These are phyloP conservation scores for Lymantria dispar DNA, from an alignment of 2,888 invertebrate genomes.

Conservation along the genomic window DNA sequence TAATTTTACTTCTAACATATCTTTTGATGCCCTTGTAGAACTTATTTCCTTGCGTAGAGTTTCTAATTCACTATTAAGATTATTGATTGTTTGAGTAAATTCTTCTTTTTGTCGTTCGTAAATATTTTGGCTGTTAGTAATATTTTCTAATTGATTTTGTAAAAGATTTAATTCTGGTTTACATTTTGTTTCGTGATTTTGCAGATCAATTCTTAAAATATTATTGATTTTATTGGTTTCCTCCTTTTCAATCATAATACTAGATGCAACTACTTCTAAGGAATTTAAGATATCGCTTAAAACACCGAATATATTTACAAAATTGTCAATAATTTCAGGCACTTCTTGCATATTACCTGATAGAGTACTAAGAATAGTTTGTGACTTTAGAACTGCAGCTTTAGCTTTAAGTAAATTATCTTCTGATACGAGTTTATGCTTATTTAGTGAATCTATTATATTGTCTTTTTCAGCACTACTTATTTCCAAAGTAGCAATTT, in stretches of 20 bases:
- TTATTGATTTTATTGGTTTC: slow-evolving; percentile 16
- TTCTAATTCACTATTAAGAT: slow-evolving; percentile 15
- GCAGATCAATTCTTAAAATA: slow-evolving; percentile 27
- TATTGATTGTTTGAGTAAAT: slow-evolving; percentile 14
- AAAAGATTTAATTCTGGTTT: slow-evolving; percentile 24
- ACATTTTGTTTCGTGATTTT: slow-evolving; percentile 22
- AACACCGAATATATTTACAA: slow-evolving; percentile 38
- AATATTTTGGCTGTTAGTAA: slow-evolving; percentile 12
- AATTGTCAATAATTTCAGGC: slow-evolving; percentile 43
- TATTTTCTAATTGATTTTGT: slow-evolving; percentile 22
- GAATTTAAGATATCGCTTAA: slow-evolving; percentile 40
- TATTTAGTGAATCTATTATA: slow-evolving; percentile 37
- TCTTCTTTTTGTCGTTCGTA: slow-evolving; percentile 13
- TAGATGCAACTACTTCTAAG: slow-evolving; percentile 41
- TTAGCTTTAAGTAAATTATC: slow-evolving; percentile 44
- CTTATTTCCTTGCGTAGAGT: slow-evolving; percentile 19
- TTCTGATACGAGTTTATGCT: slow-evolving; percentile 33
- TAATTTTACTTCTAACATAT: slow-evolving; percentile 12
- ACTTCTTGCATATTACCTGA: slow-evolving; percentile 44
- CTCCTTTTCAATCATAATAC: slow-evolving; percentile 42
- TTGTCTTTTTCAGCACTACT: slow-evolving; percentile 40
- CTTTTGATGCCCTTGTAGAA: slow-evolving; percentile 9
- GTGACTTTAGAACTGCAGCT: slow-evolving; percentile 36
- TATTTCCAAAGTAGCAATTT: slow-evolving; percentile 37
- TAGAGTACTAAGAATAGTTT: slow-evolving; percentile 41